Evolutionary conservation across 2,888 invertebrate species (phyloP).

Genomic region (Dendrolimus pini): DNA sequence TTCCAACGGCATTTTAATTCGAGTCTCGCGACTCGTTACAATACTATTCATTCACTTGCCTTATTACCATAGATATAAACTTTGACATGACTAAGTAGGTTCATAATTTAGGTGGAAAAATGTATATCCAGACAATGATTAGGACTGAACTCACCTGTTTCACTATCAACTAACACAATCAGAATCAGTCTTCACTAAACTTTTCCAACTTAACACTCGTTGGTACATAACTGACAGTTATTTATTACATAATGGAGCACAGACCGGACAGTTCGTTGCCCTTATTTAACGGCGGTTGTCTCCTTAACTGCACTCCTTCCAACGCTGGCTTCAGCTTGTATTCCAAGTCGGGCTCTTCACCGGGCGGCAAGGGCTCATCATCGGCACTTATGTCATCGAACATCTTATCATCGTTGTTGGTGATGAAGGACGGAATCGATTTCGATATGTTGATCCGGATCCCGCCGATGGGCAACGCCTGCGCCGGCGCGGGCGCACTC

Average conservation of each 20-base stretch:
- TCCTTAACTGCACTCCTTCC: conserved; percentile 79
- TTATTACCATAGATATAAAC: too few species aligned
- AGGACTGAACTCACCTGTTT: too few species aligned
- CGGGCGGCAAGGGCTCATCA: conserved; percentile 77
- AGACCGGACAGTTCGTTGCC: conserved; percentile 90
- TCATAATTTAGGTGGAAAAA: too few species aligned
- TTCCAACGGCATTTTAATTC: too few species aligned
- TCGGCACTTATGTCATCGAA: conserved; percentile 52
- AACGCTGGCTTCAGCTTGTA: conserved; percentile 80
- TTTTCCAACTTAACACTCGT: too few species aligned
- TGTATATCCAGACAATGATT: too few species aligned
- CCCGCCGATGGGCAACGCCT: conserved; percentile 63
- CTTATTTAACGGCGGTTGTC: conserved; percentile 82
- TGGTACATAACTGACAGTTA: too few species aligned
- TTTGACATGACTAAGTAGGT: too few species aligned
- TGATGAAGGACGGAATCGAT: conserved; percentile 53
- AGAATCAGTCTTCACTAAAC: too few species aligned
- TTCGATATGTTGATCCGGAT: conserved; percentile 92
- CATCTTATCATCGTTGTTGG: conserved; percentile 27
- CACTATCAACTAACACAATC: too few species aligned
- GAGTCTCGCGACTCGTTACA: too few species aligned
- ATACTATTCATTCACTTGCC: too few species aligned
- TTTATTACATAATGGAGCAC: conserved; percentile 87
- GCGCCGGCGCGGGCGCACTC: conserved; percentile 55
- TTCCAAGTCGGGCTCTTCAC: conserved; percentile 71